Percentiles rank a stretch among this genome's conserved stretches.
These are phyloP conservation scores for Spongilla lacustris DNA, from an alignment of 37 sponge, comb jelly and placozoan genomes.

Conservation along the genomic window DNA sequence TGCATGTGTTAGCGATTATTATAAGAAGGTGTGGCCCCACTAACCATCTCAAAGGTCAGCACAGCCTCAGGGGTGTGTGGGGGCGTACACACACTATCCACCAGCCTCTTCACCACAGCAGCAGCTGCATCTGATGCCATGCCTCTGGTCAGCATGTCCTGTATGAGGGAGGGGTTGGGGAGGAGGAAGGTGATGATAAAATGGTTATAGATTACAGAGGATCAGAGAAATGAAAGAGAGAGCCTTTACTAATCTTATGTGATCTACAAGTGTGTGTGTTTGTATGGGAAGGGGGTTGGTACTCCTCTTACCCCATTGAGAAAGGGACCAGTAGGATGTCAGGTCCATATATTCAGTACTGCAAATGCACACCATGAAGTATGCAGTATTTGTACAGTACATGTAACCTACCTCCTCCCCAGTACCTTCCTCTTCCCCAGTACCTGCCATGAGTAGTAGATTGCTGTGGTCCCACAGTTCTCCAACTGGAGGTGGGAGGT, in stretches of 20 bases:
- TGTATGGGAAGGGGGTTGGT: too few species aligned
- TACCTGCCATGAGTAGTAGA: conserved; percentile 90
- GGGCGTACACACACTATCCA: conserved; percentile 69
- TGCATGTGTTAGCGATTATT: too few species aligned
- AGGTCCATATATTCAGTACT: neutral
- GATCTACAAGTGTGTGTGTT: too few species aligned
- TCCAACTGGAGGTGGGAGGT: conserved; percentile 62
- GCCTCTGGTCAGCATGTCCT: conserved; percentile 50
- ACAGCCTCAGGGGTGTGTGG: conserved; percentile 46
- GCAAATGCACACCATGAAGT: neutral
- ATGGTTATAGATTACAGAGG: too few species aligned
- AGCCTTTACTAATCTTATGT: too few species aligned
- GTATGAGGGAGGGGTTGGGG: neutral
- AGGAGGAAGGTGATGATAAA: too few species aligned
- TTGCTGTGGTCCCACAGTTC: conserved; percentile 87
- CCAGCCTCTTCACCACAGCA: conserved; percentile 44
- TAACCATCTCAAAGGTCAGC: conserved; percentile 13
- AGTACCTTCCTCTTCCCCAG: too few species aligned
- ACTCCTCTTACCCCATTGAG: too few species aligned
- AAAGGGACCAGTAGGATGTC: too few species aligned
- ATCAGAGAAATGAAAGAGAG: too few species aligned
- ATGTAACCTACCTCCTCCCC: too few species aligned
- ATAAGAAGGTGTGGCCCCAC: neutral
- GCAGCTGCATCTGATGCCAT: conserved; percentile 60
- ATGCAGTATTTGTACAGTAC: too few species aligned